A percentile compares a stretch with the other conserved stretches of the same genome.
Evolutionary conservation across 64 coral and sea anemone species (phyloP).

Genomic region (Stichodactyla helianthus): DNA sequence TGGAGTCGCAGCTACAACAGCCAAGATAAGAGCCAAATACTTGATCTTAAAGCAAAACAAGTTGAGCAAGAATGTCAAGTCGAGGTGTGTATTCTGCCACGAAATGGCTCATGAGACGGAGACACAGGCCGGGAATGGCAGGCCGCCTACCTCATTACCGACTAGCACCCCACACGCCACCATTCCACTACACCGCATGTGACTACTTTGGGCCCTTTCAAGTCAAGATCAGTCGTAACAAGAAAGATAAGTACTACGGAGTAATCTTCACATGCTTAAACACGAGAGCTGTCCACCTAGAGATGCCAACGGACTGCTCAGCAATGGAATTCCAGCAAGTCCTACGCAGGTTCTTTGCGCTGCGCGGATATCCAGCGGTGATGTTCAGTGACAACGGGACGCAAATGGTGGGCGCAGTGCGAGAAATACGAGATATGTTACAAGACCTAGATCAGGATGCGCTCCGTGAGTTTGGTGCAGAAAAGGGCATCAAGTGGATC

Average conservation of each 20-base stretch:
- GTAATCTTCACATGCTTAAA: conserved; percentile 42
- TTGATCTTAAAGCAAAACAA: conserved; percentile 27
- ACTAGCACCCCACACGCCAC: conserved; percentile 25
- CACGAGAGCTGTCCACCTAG: conserved; percentile 37
- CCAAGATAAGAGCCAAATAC: conserved; percentile 37
- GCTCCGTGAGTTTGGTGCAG: conserved; percentile 16
- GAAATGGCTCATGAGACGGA: background rate
- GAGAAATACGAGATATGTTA: conserved; percentile 32
- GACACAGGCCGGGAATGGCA: conserved; percentile 17
- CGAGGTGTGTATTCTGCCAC: background rate
- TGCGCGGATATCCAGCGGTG: conserved; percentile 19
- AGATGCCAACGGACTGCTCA: conserved; percentile 29
- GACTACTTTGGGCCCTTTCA: conserved; percentile 41
- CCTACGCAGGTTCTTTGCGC: conserved; percentile 13
- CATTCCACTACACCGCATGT: conserved; percentile 29
- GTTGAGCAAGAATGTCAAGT: conserved; percentile 11
- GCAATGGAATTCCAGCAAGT: conserved; percentile 35
- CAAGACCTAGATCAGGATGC: background rate
- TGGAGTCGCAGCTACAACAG: conserved; percentile 43
- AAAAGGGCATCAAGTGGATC: conserved; percentile 20
- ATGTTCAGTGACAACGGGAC: conserved; percentile 51
- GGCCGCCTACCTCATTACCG: background rate
- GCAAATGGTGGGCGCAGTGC: conserved; percentile 36
- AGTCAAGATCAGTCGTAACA: conserved; percentile 3
- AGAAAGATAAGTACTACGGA: conserved; percentile 30